These are phyloP conservation scores for Paedocypris micromegethes DNA, from an alignment of 2,797 vertebrate genomes.

Conservation along the genomic window DNA sequence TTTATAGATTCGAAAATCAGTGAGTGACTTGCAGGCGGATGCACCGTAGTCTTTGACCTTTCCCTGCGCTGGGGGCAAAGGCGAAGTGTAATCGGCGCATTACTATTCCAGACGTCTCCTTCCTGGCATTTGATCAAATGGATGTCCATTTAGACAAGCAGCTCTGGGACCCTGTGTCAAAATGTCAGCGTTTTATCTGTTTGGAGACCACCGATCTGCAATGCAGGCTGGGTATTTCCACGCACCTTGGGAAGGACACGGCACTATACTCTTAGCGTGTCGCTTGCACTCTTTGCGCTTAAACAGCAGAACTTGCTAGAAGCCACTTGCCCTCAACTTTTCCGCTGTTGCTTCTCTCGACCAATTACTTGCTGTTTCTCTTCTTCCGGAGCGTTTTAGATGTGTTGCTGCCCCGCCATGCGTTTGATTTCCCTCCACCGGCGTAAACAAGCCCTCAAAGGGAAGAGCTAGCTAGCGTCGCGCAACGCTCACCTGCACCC, in stretches of 20 bases:
- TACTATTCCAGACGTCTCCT: conserved; percentile 69
- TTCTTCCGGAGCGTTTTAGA: conserved; percentile 1
- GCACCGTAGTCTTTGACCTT: conserved; percentile 56
- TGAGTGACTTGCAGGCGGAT: conserved; percentile 29
- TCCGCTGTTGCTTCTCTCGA: neutral
- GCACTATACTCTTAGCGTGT: conserved; percentile 10
- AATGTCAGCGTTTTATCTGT: conserved; percentile 70
- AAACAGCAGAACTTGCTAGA: conserved; percentile 8
- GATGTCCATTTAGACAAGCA: conserved; percentile 46
- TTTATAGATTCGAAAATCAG: conserved; percentile 32
- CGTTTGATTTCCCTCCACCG: conserved; percentile 4
- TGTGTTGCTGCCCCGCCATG: conserved; percentile 3
- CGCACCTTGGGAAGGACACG: conserved; percentile 38
- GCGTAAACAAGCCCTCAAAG: conserved; percentile 28
- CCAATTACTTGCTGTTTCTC: neutral
- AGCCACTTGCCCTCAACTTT: conserved; percentile 14
- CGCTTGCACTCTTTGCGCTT: neutral
- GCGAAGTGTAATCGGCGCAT: conserved; percentile 66
- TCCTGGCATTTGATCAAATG: conserved; percentile 66
- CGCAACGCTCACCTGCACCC: conserved; percentile 9
- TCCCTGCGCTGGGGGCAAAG: conserved; percentile 59
- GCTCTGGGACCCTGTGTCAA: conserved; percentile 58
- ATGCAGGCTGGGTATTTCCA: conserved; percentile 36
- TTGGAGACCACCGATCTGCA: conserved; percentile 40
- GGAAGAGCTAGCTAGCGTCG: conserved; percentile 5